Conservation (phyloP, 1,140 invertebrate species). For the Galleria mellonella region DNA sequence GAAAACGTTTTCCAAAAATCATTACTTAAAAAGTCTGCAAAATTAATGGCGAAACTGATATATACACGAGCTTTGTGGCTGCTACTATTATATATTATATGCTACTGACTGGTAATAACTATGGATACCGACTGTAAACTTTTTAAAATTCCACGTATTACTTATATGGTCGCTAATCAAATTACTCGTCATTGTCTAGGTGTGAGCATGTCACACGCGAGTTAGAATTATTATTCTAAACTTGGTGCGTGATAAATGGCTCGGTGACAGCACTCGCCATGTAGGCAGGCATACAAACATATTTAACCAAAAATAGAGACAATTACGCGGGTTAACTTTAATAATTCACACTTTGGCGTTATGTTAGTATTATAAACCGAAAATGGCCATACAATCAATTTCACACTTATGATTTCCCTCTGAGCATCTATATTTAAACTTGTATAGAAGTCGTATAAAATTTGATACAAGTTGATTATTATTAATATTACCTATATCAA, state of each 20-base stretch:
- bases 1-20: no score
- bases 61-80: no score
- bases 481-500: not conserved
- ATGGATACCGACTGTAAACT: no score
- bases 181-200: conserved; percentile 1
- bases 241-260: not conserved
- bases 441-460: not conserved
- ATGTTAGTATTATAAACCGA: not conserved
- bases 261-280: conserved; percentile 1
- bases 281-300: conserved; percentile 3
- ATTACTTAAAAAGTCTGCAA: no score
- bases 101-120: no score
- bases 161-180: conserved; percentile 1
- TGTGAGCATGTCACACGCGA: conserved; percentile 1
- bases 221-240: conserved; percentile 1
- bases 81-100: no score
- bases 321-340: conserved; percentile 1
- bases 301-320: conserved; percentile 1
- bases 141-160: not conserved
- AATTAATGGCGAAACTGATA: no score
- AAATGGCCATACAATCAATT: not conserved
- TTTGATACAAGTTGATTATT: not conserved
- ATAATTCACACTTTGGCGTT: conserved; percentile 1
- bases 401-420: not conserved
- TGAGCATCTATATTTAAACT: not conserved